Base-by-base conservation (phyloP, 2,888 invertebrate species). In the Lutraria lutraria region DNA sequence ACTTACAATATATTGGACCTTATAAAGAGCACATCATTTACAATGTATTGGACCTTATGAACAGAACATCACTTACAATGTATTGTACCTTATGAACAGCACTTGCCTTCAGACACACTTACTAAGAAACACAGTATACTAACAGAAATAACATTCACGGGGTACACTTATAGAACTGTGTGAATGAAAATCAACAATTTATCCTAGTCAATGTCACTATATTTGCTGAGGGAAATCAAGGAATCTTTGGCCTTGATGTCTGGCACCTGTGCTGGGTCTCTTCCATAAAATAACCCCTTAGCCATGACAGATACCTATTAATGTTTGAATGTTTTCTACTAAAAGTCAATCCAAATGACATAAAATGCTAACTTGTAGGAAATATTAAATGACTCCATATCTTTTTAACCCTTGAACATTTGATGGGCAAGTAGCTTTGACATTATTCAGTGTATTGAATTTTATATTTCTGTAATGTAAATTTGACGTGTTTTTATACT, bases 401-500 rank as follows among this genome's bases (percentile, higher is more conserved):
- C 21, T 21, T n/a, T 68, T 25, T 68, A 12, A n/a, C 63, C 63
- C n/a, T 25, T 68, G 63, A 68, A 25, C 4, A 25, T n/a, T 68
- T 31, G 76, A 34, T 34, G 29, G 76, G 76, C 76, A 34, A 13
- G 19, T 16, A 31, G 13, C 15, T 76, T 34, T 76, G 29, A 34
- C 76, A 76, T 76, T 31, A 10, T 16, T 34, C 76, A 25, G 76
- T 25, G 31, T 34, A 76, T 34, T 34, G 34, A 76, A 34, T 76
- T 34, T 76, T 76, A 34, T 76, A 31, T 76, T 76, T 34, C 63
- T 76, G 31, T 76, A 76, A 34, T 76, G 76, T 76, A 76, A 19
- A 76, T 76, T 80, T 83, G 80, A 86, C n/a, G 43, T 80, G 81
- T 89, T 86, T 76, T 83, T 81, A 86, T 91, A 88, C 87, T 88